Conservation (phyloP, 2,113 vertebrate species). For the Cyphomyrus plagiostoma region DNA sequence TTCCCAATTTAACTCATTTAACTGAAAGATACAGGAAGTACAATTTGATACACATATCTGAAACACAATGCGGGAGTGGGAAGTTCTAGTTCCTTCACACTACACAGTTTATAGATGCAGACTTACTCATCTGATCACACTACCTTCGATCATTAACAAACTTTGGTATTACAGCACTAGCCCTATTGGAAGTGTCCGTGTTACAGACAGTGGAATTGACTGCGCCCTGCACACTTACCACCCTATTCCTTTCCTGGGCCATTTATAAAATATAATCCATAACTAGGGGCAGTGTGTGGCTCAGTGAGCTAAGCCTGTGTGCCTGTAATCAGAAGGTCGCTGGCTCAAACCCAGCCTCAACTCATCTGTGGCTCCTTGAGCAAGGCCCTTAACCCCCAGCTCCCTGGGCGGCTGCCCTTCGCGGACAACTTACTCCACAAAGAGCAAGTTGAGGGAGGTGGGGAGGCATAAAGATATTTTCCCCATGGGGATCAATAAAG, state of each 20-base stretch:
- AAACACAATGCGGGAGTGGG: neutral
- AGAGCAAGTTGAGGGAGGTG: too few species aligned
- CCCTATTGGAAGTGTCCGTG: neutral
- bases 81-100: neutral
- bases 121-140: neutral
- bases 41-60: neutral
- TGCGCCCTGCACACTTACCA: neutral
- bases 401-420: too few species aligned
- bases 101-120: neutral
- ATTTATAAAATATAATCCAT: neutral
- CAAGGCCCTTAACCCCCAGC: too few species aligned
- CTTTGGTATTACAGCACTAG: neutral
- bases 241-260: neutral
- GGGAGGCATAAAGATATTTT: too few species aligned
- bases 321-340: too few species aligned
- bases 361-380: too few species aligned
- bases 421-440: too few species aligned
- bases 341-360: too few species aligned
- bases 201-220: neutral
- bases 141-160: neutral
- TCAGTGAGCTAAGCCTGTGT: too few species aligned
- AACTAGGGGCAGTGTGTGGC: neutral
- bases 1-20: neutral
- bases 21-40: neutral
- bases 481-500: too few species aligned